A percentile compares a stretch with the other conserved stretches of the same genome.
phyloP scores from a whole-genome alignment of 2,888 invertebrate genomes.

The Aethes cnicana region DNA sequence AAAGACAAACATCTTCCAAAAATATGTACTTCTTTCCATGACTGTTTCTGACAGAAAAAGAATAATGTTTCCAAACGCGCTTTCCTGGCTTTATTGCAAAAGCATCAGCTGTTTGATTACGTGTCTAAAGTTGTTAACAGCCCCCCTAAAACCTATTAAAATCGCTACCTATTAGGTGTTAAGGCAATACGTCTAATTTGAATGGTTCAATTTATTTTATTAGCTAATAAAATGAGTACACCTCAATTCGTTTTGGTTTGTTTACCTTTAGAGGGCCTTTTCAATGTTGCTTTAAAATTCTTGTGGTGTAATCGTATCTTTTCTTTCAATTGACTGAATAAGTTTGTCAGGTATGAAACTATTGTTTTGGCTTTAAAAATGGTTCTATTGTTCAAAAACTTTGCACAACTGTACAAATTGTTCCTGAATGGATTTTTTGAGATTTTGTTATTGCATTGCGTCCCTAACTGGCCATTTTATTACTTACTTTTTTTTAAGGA shows the following conservation, averaged over 20 bases:
- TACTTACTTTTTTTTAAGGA: no score
- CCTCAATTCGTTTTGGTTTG: conserved; percentile 25
- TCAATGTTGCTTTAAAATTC: conserved; percentile 12
- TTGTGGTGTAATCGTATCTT: conserved; percentile 4
- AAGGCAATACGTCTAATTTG: conserved; percentile 28
- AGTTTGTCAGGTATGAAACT: conserved; percentile 56
- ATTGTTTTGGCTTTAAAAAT: conserved; percentile 56
- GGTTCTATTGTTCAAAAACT: conserved; percentile 56
- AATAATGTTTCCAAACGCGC: conserved; percentile 32
- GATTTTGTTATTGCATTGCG: conserved; percentile 8
- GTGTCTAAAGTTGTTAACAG: conserved; percentile 49
- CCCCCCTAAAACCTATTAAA: conserved; percentile 23
- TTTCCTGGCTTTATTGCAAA: conserved; percentile 62
- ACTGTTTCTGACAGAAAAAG: background rate
- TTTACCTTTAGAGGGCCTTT: conserved; percentile 15
- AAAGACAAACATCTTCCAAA: no score
- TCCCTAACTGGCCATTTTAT: conserved; percentile 17
- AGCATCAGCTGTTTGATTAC: conserved; percentile 72
- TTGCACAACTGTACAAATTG: conserved; percentile 63
- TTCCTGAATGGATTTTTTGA: conserved; percentile 35
- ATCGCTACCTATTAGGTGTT: conserved; percentile 25
- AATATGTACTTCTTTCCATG: background rate
- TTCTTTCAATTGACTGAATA: conserved; percentile 8
- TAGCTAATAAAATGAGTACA: conserved; percentile 35
- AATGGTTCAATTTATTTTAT: conserved; percentile 37